Evolutionary conservation across 2,113 vertebrate species (phyloP), one percentile per base, ranked within the genome.

Genomic region (Madoqua kirkii): DNA sequence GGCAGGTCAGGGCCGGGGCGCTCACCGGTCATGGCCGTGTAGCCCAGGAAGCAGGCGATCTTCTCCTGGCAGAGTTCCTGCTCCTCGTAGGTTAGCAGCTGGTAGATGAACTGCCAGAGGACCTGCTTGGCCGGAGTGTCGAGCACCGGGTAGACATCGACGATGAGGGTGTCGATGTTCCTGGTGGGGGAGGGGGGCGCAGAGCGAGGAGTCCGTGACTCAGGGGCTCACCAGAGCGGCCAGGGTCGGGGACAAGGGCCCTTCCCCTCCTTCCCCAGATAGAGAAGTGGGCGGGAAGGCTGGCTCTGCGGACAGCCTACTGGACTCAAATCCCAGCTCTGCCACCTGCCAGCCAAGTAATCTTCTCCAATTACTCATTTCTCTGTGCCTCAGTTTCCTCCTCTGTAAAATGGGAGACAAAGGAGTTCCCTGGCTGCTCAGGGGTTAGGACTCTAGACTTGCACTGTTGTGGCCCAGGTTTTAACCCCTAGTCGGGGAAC

Each of bases 21-120:
- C 99, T 98, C 92, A 99, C 99, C 98, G 93, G 99, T 98, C 97
- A 99, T 98, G 48, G 99, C 98, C 71, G 99, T 99, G 99, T 99
- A 99, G 93, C 99, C 99, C 71, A 99, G 99, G 98, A 99, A 99
- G 93, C 99, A 99, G 2, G 99, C 99, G 64, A 99, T 99, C 98
- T 99, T 99, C 99, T 99, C 99, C 98, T 99, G 99, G 98, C 99
- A 99, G 95, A 99, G 99, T 62, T 99, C 99, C 97, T 99, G 99
- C 97, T 99, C 99, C 97, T 99, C 99, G 0, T 99, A 99, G 0
- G 99, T 99, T 98, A 99, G 98, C 98, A 99, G 98, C 99, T 99
- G 99, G 99, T 99, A 99, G 98, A 99, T 98, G 98, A 99, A 99
- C 98, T 99, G 99, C 99, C 99, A 99, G 91, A 99, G 99, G 97